Percentiles rank a stretch among this genome's conserved stretches.
phyloP scores from a whole-genome alignment of 2,888 invertebrate species.

The Cistogaster globosa region DNA sequence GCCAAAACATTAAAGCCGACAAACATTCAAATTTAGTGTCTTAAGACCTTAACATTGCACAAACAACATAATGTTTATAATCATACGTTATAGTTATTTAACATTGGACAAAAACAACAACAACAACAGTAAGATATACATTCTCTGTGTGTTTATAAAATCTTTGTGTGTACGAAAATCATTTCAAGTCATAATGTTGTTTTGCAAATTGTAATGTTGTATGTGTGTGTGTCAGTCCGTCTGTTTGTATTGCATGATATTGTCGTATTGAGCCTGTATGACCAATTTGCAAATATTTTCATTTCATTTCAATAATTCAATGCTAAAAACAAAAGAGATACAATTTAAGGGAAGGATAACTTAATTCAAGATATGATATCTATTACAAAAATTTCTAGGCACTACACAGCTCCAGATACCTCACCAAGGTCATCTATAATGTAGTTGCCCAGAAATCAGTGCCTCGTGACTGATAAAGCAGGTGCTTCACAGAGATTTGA shows the following conservation, averaged over 20 bases:
- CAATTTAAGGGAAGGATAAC: background rate
- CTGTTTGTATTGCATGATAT: constrained; percentile 28
- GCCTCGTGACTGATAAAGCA: too few species aligned
- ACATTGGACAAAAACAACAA: constrained; percentile 1
- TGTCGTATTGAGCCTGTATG: constrained; percentile 67
- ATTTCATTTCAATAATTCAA: constrained; percentile 74
- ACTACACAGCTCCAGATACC: too few species aligned
- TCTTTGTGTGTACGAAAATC: background rate
- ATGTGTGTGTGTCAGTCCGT: background rate
- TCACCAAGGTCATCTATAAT: too few species aligned
- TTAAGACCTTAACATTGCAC: constrained; percentile 58
- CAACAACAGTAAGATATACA: background rate
- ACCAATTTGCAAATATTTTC: constrained; percentile 82
- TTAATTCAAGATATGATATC: background rate
- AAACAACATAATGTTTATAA: constrained; percentile 59
- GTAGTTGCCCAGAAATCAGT: too few species aligned
- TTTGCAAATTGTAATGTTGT: background rate
- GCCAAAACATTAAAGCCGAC: constrained; percentile 67
- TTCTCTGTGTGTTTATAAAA: background rate
- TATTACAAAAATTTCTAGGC: background rate
- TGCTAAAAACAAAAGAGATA: background rate
- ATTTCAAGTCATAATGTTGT: background rate
- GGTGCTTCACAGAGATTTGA: too few species aligned
- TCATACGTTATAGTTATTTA: constrained; percentile 52
- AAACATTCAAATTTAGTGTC: constrained; percentile 69